Evolutionary conservation across 2,888 invertebrate genomes (phyloP), one percentile per base, ranked within the genome.

Genomic region (Panzeria rudis): DNA sequence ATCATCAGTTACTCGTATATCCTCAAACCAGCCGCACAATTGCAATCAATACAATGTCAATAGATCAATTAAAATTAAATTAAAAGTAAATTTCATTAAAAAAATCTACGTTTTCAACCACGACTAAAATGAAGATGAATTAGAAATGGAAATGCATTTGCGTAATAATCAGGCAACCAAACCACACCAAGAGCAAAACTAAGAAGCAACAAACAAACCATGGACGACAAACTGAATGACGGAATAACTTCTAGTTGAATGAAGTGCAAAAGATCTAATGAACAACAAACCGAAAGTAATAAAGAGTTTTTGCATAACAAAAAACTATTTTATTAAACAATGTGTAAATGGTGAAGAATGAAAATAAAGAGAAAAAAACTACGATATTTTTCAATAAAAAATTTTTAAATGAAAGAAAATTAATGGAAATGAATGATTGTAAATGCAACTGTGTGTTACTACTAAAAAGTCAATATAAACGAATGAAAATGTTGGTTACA

Each of bases 1-100:
- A 59, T 35, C 17, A 68, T n/a, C 69, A 41, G 35, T 41, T 11
- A 38, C 38, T 38, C 38, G 38, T 47, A 44, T 47, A 72, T 56
- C 64, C 56, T 64, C 54, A 54, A 72, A 38, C 35, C 44, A 54
- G 44, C 54, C 52, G 41, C 59, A 61, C 50, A 25, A 62, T 32
- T 47, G 64, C 38, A 56, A 62, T 66, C 52, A 64, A 44, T 72
- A 69, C 68, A 77, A 85, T 81, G 81, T 81, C 84, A 85, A 85
- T 85, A 82, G 85, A 85, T 85, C 85, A 85, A 85, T 85, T 82
- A 85, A 85, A 85, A 85, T 82, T 82, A 78, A 85, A 85, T 85
- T 85, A 85, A 81, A 81, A 85, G 77, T 80, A 84, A 84, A 71
- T 75, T 80, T 79, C 79, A 71, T 69, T 61, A 76, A 64, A 72